Percentiles rank a stretch among this genome's conserved stretches.
phyloP scores from a whole-genome alignment of 2,113 vertebrate species.

The Emydocephalus ijimae region DNA sequence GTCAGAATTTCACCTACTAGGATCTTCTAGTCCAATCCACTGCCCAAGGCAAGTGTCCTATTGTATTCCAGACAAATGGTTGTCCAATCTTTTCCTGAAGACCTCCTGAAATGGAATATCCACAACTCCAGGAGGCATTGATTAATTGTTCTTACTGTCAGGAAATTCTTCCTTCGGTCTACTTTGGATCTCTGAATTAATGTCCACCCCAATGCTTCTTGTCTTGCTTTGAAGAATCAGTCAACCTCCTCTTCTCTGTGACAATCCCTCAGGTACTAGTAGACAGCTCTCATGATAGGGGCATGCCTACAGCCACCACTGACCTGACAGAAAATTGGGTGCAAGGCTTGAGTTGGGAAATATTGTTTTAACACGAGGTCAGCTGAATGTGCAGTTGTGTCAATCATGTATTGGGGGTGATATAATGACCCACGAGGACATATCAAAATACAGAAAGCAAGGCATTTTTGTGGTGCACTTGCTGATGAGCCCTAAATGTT shows the following conservation, averaged over 20 bases:
- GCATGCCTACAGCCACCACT: not conserved
- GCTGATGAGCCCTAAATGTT: not conserved
- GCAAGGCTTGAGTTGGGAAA: not conserved
- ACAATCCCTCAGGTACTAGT: not conserved
- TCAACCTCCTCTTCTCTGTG: not conserved
- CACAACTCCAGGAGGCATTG: not conserved
- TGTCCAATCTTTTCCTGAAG: not conserved
- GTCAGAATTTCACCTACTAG: not conserved
- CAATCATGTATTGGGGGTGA: not conserved
- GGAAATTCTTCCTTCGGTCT: not conserved
- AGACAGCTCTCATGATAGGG: not conserved
- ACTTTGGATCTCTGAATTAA: not conserved
- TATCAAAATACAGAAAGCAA: not conserved
- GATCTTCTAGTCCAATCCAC: not conserved
- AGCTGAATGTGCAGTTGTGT: not conserved
- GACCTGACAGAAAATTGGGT: not conserved
- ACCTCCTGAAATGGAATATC: not conserved
- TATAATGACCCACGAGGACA: not conserved
- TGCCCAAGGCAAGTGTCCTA: not conserved
- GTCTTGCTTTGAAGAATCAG: not conserved
- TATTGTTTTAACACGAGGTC: not conserved
- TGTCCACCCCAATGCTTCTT: not conserved
- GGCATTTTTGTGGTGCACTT: not conserved
- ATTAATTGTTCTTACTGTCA: not conserved
- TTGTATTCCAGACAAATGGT: not conserved